Evolutionary conservation across 2,797 vertebrate genomes (phyloP), one percentile per base, ranked within the genome.

Genomic region (Enteromius fasciolatus): DNA sequence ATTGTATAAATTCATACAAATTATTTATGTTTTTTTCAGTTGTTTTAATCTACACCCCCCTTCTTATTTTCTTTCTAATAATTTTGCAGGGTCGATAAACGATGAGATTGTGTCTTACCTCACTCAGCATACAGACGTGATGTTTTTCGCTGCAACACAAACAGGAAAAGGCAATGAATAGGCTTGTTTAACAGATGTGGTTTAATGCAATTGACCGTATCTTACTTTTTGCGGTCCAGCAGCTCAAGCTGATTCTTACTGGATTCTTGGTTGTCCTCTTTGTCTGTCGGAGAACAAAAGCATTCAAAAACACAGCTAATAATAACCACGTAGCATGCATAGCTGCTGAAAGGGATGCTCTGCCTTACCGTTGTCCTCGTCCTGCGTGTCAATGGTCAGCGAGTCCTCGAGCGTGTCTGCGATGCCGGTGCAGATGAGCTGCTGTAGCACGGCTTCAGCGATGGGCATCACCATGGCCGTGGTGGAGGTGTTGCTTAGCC

Each of bases 391-490:
- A 3, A 85, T 89, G 2, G 93, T 94, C 31, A 96, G 94, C 0
- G 89, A 93, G 83, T 98, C 96, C 1, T 93, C 91, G 12, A 96
- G 95, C 20, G 87, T 85, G 76, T 95, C 94, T 0, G 93, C 93
- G 80, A 94, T 88, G 17, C 95, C 94, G 0, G 95, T 95, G 82
- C 93, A 95, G 90, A 96, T 96, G 83, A 99, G 95, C 92, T 98
- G 97, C 92, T 97, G 96, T 41, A 99, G 95, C 83, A 99, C 98
- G 0, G 98, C 98, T 88, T 99, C 98, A 2, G 96, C 96, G 0
- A 99, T 99, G 76, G 98, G 98, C 98, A 98, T 99, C 92, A 99
- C 98, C 98, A 99, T 99, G 89, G 98, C 98, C 0, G 98, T 98
- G 87, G 96, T 98, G 89, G 98, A 99, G 1, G 98, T 99, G 93